Base-by-base conservation (phyloP, 2,113 vertebrate genomes). In the Tychaedon coryphoeus region DNA sequence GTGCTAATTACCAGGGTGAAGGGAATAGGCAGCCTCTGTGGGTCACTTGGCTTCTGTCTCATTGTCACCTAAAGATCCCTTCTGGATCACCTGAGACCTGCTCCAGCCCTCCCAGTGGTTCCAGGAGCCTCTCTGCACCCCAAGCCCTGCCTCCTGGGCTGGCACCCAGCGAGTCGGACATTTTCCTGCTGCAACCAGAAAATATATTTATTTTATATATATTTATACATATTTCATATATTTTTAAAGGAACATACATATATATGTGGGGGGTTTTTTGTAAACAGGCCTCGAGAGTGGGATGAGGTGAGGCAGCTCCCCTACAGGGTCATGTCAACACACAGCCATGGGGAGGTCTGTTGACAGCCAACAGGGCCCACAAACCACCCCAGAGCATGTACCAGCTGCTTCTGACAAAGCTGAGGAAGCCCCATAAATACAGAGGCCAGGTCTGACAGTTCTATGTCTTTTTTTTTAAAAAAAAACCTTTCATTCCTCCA, bases 141-240 rank as follows among this genome's bases (percentile, higher is more conserved):
- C 0, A 0, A 66, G 23, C 23, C 19, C 36, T 82, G 74, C 10
- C 36, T 86, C 42, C 28, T 4, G 4, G 29, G 10, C 50, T 24
- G 20, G 65, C 26, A 51, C 2, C 33, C 3, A 66, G n/a, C 0
- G 0, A 66, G 22, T 56, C 0, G 0, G 20, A 29, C 2, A 14
- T 45, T 66, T 80, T 36, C 8, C 4, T 9, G 6, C 22, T 74
- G 42, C 74, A 66, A 56, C 8, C 4, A 20, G 24, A 62, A 89
- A 38, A 71, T 18, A 10, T 1, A 25, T 64, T 26, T 58, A 12
- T 77, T 64, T n/a, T n/a, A 26, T 8, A 22, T 20, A 7, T 53
- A 24, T 53, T 16, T 72, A 6, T 13, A 8, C 38, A 7, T 47
- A 28, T 40, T 24, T 40, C 4, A 56, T 42, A 34, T 34, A 5